phyloP scores from a whole-genome alignment of 2,797 vertebrate species.

The Dermochelys coriacea region DNA sequence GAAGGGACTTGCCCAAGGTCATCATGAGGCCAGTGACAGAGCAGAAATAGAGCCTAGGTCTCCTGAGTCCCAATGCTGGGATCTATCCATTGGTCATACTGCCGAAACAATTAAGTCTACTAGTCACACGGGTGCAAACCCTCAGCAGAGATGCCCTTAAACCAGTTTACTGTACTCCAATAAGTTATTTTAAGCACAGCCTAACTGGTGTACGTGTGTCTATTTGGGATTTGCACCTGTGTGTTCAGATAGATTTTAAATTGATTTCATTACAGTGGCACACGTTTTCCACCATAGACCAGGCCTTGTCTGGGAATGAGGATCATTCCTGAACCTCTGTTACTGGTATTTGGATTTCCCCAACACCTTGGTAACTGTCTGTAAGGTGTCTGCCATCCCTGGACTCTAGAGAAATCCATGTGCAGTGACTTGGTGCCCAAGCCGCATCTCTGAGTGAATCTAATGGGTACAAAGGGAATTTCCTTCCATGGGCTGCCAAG shows the following conservation, averaged over 20 bases:
- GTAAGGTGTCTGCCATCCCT: too few species aligned
- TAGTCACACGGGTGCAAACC: neutral
- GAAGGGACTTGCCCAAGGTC: neutral
- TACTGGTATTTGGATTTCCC: too few species aligned
- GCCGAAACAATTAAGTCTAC: neutral
- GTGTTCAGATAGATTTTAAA: neutral
- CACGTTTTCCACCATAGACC: accelerated
- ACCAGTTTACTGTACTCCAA: neutral
- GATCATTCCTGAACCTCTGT: too few species aligned
- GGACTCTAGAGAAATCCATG: too few species aligned
- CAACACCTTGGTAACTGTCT: too few species aligned
- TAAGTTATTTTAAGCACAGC: accelerated
- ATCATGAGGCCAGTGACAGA: neutral
- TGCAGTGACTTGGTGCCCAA: too few species aligned
- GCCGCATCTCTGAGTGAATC: too few species aligned
- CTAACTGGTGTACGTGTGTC: neutral
- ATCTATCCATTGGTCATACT: neutral
- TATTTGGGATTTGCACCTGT: neutral
- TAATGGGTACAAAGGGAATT: neutral
- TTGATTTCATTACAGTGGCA: neutral
- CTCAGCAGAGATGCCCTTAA: accelerated
- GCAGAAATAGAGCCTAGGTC: neutral
- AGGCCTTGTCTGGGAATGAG: accelerated
- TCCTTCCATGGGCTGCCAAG: accelerated
- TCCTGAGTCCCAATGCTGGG: neutral